These are phyloP conservation scores for Solen grandis DNA, from an alignment of 1,140 invertebrate genomes.

Conservation along the genomic window DNA sequence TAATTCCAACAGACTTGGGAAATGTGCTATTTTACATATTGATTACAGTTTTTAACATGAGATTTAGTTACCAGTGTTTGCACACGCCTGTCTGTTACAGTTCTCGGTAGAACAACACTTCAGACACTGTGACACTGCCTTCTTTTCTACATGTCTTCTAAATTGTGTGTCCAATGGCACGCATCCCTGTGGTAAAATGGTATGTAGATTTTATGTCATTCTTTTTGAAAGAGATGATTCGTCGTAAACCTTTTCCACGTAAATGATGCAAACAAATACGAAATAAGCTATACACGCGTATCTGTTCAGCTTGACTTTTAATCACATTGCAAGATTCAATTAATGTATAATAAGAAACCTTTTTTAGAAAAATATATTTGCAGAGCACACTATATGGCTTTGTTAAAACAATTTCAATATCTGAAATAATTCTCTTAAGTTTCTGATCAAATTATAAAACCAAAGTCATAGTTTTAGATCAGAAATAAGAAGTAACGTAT, in stretches of 20 bases:
- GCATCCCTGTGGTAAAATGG: conserved; percentile 33
- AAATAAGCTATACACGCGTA: not conserved
- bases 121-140: conserved; percentile 2
- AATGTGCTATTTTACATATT: no score
- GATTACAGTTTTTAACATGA: no score
- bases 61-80: conserved; percentile 48
- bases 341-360: no score
- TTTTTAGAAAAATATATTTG: no score
- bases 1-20: no score
- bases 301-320: not conserved
- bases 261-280: not conserved
- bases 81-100: conserved; percentile 41
- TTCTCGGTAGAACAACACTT: conserved; percentile 37
- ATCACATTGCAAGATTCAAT: not conserved
- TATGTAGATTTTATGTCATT: not conserved
- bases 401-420: no score
- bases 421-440: no score
- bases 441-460: no score
- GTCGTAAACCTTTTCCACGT: not conserved
- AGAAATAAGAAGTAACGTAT: no score
- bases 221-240: not conserved
- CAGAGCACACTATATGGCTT: no score
- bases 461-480: no score
- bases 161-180: conserved; percentile 11
- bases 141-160: conserved; percentile 6